A percentile compares a stretch with the other conserved stretches of the same genome.
Conservation (phyloP, 1,140 invertebrate species). For the Megalonaias nervosa region DNA sequence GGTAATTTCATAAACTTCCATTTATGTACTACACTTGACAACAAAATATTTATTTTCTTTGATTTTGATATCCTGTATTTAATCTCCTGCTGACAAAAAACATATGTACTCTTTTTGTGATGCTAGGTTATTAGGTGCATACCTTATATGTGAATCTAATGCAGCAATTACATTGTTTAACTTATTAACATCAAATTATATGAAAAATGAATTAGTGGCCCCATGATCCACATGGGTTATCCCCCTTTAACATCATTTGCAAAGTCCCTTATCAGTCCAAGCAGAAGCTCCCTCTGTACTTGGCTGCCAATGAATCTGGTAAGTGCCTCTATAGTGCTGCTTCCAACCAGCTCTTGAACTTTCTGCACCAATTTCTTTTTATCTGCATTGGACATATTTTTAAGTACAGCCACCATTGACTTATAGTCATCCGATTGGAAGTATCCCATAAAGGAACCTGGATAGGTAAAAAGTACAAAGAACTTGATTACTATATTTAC, state of each 20-base stretch:
- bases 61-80: no score
- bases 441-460: constrained; percentile 60
- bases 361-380: constrained; percentile 54
- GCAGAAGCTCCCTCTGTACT: constrained; percentile 35
- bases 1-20: no score
- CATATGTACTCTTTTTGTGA: no score
- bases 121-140: no score
- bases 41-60: no score
- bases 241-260: constrained; percentile 22
- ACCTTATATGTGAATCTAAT: no score
- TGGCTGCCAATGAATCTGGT: constrained; percentile 56
- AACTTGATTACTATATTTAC: no score
- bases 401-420: constrained; percentile 54
- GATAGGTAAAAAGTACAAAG: constrained; percentile 1
- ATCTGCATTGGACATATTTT: constrained; percentile 55
- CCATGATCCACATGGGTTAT: neutral
- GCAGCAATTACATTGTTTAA: no score
- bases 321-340: constrained; percentile 53
- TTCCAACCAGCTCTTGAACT: constrained; percentile 63
- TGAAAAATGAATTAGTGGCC: no score
- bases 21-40: no score
- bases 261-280: constrained; percentile 21
- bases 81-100: no score
- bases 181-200: no score
- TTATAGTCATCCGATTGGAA: constrained; percentile 53